Evolutionary conservation across 2,888 invertebrate species (phyloP), one percentile per base, ranked within the genome.

Genomic region (Drosophila monieri): DNA sequence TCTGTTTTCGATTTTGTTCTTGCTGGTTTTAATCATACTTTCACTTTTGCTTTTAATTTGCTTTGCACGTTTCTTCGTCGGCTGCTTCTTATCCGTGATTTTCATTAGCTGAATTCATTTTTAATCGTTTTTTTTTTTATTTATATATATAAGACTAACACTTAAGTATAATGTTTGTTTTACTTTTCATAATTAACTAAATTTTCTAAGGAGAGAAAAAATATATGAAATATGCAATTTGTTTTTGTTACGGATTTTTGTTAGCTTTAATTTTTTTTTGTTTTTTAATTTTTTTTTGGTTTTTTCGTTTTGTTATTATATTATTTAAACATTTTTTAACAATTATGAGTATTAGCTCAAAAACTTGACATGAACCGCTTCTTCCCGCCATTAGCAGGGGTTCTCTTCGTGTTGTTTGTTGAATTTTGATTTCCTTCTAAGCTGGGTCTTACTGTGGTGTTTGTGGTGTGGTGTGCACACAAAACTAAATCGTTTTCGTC

Each of bases 141-240:
- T 70, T 77, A 80, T 85, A 80, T 85, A 80, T 85, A 69, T 85
- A 88, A 80, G 83, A 78, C 89, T 90, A 89, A 89, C 89, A 90
- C 90, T 90, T 89, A 90, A 80, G 60, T 76, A 76, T 88, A 89
- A 85, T 79, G 56, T 80, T 71, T 49, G 70, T 53, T 53, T 64
- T 66, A 54, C 56, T 73, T 73, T 61, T 87, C 73, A 86, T 83
- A 89, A 88, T 78, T 89, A 89, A 89, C 89, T 89, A 89, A 88
- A 88, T 78, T 83, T 71, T 85, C 85, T 88, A 88, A 89, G 77
- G 79, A 85, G 89, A 83, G 70, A 78, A 86, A 88, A 84, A 75
- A 72, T 72, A 85, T 56, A 49, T 76, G 57, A 76, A 79, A 77
- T 84, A 77, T 80, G 77, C 78, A 73, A 62, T 61, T 56, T 61